Conservation (phyloP, 1,140 invertebrate genomes). For the silkworm (Bombyx mori) region ASM3026992v2 NC_085113.1:4236501-4237000, state of each 20-base stretch:
- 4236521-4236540: constrained; percentile 59
- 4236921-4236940: constrained; percentile 56
- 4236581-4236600: constrained; percentile 89
- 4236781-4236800: constrained; percentile 96
- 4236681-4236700: constrained; percentile 92
- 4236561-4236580: constrained; percentile 83
- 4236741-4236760: constrained; percentile 76
- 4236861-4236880: constrained; percentile 77
- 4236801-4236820: constrained; percentile 85
- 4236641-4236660: constrained; percentile 79
- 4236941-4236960: constrained; percentile 47
- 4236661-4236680: constrained; percentile 95
- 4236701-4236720: constrained; percentile 87
- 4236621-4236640: constrained; percentile 62
- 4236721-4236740: constrained; percentile 63
- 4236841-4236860: constrained; percentile 80
- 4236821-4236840: constrained; percentile 88
- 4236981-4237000: constrained; percentile 46
- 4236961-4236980: constrained; percentile 55
- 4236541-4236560: constrained; percentile 70
- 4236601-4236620: constrained; percentile 78
- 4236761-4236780: constrained; percentile 81
- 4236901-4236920: constrained; percentile 92
- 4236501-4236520: constrained; percentile 83
- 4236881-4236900: constrained; percentile 96